A percentile compares a stretch with the other conserved stretches of the same genome.
phyloP scores from a whole-genome alignment of 2,888 invertebrate species.

The Ormyrus pomaceus region DNA sequence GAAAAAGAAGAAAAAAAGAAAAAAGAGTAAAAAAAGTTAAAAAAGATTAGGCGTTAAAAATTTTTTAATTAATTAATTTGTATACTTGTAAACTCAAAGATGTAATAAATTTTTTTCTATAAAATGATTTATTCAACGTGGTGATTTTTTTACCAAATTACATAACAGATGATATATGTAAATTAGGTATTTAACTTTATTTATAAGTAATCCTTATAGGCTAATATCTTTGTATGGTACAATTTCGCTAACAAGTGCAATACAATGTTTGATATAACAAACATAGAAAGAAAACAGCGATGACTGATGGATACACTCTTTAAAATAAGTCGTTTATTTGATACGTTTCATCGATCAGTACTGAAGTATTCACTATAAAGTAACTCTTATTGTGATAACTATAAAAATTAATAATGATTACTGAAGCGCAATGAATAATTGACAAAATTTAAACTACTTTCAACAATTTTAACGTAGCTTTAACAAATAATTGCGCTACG shows the following conservation, averaged over 20 bases:
- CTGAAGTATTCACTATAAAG: constrained; percentile 32
- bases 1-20: constrained; percentile 58
- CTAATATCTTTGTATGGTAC: constrained; percentile 69
- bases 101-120: constrained; percentile 58
- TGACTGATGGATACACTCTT: constrained; percentile 38
- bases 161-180: constrained; percentile 70
- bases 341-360: constrained; percentile 39
- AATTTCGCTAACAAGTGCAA: constrained; percentile 71
- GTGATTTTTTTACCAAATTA: constrained; percentile 61
- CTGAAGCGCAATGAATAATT: constrained; percentile 44
- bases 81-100: constrained; percentile 43
- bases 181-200: constrained; percentile 71
- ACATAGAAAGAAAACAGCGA: constrained; percentile 51
- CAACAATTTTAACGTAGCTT: constrained; percentile 46
- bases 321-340: constrained; percentile 22
- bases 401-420: constrained; percentile 43
- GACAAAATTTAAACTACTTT: constrained; percentile 44
- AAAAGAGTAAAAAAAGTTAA: constrained; percentile 35
- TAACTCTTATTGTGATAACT: constrained; percentile 28
- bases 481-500: constrained; percentile 46
- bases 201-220: constrained; percentile 64
- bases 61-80: constrained; percentile 13
- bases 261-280: constrained; percentile 63
- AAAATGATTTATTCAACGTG: constrained; percentile 71
- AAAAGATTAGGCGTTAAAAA: background rate